Evolutionary conservation across 2,888 invertebrate species (phyloP), one percentile per base, ranked within the genome.

Genomic region (Pemphredon lugubris): DNA sequence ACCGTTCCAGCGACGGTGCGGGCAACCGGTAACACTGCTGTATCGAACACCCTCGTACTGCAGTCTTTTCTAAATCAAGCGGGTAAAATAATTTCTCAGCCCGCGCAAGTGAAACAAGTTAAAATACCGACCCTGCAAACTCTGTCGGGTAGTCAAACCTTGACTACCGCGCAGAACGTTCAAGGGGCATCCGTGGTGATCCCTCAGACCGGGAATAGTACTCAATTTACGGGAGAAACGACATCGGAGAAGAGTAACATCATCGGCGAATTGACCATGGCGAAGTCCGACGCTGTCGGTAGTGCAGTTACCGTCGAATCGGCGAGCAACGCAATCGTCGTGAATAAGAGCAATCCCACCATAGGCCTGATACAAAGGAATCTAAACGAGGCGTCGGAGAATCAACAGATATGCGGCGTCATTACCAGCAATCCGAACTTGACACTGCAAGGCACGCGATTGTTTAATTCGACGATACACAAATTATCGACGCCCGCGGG

Each of bases 61-160:
- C 94, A 94, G 83, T 92, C 94, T 48, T 91, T 94, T 67, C 92
- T 94, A 50, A 93, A 93, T 65, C 94, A 94, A 37, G 92, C 92
- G 30, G 92, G 93, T 0, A 87, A 90, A 58, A 83, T 89, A 32
- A 86, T 89, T 4, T 84, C 88, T 0, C 87, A 87, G 23, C 85
- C 84, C 42, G 64, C 74, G 20, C 87, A 82, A 14, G 75, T 86
- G 7, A 89, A 89, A 9, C 88, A 87, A 42, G 84, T 89, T 0
- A 89, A 89, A 53, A 69, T 89, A 58, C 87, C 89, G 1, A 82
- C 86, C 0, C 30, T 89, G 26, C 89, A 88, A 54, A 86, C 84
- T 0, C 37, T 88, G 5, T 81, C 84, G 0, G 67, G 81, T 6
- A 82, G 70, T 51, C 86, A 83, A 34, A 60, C 75, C 0, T 21